phyloP scores from a whole-genome alignment of 2,888 invertebrate species.

The Periphyllus acericola region DNA sequence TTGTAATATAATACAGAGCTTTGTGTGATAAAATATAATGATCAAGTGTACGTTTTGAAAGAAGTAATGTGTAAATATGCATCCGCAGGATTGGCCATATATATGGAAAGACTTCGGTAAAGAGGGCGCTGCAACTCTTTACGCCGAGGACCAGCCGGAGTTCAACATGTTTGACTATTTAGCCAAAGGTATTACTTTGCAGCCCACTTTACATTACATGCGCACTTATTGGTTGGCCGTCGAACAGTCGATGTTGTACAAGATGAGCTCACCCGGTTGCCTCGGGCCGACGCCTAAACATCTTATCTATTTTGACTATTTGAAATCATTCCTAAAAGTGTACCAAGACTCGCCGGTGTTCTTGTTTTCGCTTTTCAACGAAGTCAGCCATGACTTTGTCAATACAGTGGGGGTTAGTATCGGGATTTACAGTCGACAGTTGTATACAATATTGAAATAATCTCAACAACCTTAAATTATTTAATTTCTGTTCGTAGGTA shows the following conservation, averaged over 20 bases:
- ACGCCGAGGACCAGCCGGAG: constrained; percentile 68
- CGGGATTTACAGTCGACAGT: too few relatives aligned
- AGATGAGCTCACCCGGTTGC: constrained; percentile 65
- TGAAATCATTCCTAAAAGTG: constrained; percentile 64
- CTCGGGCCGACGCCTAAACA: constrained; percentile 66
- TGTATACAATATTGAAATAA: background rate
- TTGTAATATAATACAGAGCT: background rate
- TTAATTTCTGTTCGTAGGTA: constrained; percentile 63
- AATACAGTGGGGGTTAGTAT: constrained; percentile 66
- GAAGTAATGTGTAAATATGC: background rate
- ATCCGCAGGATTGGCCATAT: constrained; percentile 66
- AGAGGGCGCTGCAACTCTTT: constrained; percentile 68
- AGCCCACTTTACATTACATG: constrained; percentile 68
- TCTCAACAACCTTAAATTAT: too few relatives aligned
- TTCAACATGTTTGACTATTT: constrained; percentile 68
- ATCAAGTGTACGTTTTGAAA: background rate
- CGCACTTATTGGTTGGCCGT: constrained; percentile 68
- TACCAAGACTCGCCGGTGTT: constrained; percentile 64
- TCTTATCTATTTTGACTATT: constrained; percentile 66
- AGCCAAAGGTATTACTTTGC: constrained; percentile 67
- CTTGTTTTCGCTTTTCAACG: constrained; percentile 64
- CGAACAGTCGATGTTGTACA: constrained; percentile 66
- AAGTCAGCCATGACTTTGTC: constrained; percentile 67
- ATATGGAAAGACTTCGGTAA: constrained; percentile 68
- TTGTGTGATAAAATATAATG: background rate